Conservation (phyloP, 2,113 vertebrate genomes). For the Entosphenus tridentatus region DNA sequence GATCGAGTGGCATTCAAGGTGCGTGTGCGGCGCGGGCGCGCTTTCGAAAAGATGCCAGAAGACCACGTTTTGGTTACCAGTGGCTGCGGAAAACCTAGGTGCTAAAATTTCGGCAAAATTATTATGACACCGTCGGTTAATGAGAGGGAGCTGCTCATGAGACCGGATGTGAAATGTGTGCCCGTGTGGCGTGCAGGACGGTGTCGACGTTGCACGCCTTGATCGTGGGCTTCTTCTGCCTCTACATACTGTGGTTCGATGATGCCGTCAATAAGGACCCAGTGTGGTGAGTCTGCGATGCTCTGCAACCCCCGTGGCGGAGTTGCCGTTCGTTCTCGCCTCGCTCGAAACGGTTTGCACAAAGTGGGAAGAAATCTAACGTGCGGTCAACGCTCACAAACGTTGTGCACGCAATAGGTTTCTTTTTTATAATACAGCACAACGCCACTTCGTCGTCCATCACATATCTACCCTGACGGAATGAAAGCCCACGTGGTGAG, state of each 20-base stretch:
- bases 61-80: neutral
- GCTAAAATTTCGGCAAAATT: neutral
- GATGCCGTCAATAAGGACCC: slow-evolving; percentile 50
- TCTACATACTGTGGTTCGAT: slow-evolving; percentile 61
- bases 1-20: slow-evolving; percentile 98
- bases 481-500: too few relatives aligned
- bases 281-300: slow-evolving; percentile 52
- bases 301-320: too few relatives aligned
- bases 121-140: neutral
- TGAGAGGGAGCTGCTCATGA: neutral
- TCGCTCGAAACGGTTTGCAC: too few relatives aligned
- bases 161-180: neutral
- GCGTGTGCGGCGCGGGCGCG: slow-evolving; percentile 13
- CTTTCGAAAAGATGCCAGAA: slow-evolving; percentile 11
- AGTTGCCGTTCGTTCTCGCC: too few relatives aligned
- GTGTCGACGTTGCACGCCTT: slow-evolving; percentile 76
- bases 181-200: slow-evolving; percentile 29
- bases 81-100: neutral
- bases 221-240: slow-evolving; percentile 55
- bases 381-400: too few relatives aligned
- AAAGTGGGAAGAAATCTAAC: too few relatives aligned
- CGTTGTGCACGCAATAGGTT: too few relatives aligned
- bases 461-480: too few relatives aligned
- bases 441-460: too few relatives aligned
- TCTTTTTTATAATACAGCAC: too few relatives aligned